Evolutionary conservation across 2,888 invertebrate genomes (phyloP).

Genomic region (Netelia melanura): DNA sequence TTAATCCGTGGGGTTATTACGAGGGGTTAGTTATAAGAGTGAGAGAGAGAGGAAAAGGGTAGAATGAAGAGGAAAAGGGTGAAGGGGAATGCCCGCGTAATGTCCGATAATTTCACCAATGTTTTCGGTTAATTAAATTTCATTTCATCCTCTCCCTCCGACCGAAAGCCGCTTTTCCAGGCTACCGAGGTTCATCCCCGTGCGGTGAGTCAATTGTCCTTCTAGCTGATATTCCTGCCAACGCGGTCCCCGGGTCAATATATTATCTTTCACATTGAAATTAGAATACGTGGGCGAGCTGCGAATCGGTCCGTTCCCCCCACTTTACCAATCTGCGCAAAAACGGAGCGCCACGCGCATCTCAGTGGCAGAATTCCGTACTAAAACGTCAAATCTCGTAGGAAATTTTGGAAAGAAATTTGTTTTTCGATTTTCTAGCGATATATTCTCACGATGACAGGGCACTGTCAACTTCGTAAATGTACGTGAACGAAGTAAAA

Average conservation of each 20-base stretch:
- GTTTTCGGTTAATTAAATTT: conserved; percentile 82
- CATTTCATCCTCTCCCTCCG: conserved; percentile 71
- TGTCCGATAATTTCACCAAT: conserved; percentile 78
- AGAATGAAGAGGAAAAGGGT: not conserved
- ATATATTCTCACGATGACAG: conserved; percentile 37
- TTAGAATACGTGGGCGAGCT: conserved; percentile 26
- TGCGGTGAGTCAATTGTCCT: conserved; percentile 59
- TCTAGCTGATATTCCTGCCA: conserved; percentile 18
- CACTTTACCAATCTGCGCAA: too few species aligned
- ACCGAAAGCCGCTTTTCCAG: conserved; percentile 74
- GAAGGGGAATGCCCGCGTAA: conserved; percentile 69
- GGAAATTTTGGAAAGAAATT: too few species aligned
- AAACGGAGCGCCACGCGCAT: not conserved
- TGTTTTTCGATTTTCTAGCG: not conserved
- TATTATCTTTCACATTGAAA: conserved; percentile 33
- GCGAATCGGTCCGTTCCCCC: not conserved
- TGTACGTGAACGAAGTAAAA: conserved; percentile 9
- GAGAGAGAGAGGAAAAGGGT: not conserved
- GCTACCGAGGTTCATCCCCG: conserved; percentile 67
- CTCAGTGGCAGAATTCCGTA: not conserved
- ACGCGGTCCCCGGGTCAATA: conserved; percentile 32
- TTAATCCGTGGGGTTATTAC: too few species aligned
- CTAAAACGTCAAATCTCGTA: too few species aligned
- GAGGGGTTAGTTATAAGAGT: too few species aligned
- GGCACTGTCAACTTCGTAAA: conserved; percentile 15